phyloP scores from a whole-genome alignment of 2,888 invertebrate genomes.

The Epistrophella euchroma region DNA sequence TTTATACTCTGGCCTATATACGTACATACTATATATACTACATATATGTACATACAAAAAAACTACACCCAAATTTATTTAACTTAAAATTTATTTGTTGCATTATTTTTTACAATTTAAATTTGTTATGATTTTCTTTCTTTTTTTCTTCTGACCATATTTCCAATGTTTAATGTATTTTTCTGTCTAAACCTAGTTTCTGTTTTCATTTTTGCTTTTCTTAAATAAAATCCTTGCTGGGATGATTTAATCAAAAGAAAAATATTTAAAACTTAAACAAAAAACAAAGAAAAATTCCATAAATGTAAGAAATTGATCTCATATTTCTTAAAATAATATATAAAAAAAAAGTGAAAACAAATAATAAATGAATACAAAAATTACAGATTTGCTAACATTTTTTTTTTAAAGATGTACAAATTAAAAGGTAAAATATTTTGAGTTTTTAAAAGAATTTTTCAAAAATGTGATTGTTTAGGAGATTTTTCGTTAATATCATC shows the following conservation, averaged over 20 bases:
- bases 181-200: constrained; percentile 19
- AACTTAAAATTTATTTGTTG: constrained; percentile 74
- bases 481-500: background rate
- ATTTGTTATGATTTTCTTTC: constrained; percentile 33
- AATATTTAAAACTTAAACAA: constrained; percentile 1
- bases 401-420: too few species aligned
- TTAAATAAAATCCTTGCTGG: constrained; percentile 20
- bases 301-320: background rate
- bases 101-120: constrained; percentile 68
- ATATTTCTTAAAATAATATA: background rate
- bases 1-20: too few species aligned
- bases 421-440: background rate
- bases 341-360: background rate
- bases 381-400: background rate
- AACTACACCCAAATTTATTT: constrained; percentile 22
- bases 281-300: background rate
- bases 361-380: background rate
- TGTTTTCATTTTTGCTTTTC: constrained; percentile 8
- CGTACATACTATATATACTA: too few species aligned
- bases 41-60: too few species aligned
- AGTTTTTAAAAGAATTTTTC: background rate
- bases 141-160: constrained; percentile 28
- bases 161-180: constrained; percentile 4
- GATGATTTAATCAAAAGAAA: background rate
- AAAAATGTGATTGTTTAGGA: background rate